Evolutionary conservation across 2,888 invertebrate genomes (phyloP).

Genomic region (Nomada hirtipes): DNA sequence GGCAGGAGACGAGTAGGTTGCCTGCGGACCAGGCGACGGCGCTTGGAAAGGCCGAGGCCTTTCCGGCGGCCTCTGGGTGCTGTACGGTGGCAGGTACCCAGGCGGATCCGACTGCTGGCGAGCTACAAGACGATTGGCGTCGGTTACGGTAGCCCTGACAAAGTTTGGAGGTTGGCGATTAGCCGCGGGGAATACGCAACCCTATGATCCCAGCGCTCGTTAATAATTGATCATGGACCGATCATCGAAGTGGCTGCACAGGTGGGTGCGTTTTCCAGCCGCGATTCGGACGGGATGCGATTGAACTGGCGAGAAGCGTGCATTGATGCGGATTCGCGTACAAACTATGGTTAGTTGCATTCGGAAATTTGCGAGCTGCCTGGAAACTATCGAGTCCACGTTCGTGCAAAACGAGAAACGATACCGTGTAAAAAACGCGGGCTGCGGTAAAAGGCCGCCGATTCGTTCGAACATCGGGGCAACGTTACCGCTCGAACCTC

Average conservation of each 20-base stretch:
- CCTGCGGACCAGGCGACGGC: constrained; percentile 77
- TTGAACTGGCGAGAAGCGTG: constrained; percentile 42
- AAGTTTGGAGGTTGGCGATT: background rate
- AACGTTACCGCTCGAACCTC: background rate
- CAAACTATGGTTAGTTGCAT: constrained; percentile 40
- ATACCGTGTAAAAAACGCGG: too few species aligned
- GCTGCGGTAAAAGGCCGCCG: constrained; percentile 33
- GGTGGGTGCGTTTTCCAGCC: background rate
- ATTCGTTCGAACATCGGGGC: constrained; percentile 56
- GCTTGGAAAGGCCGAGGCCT: constrained; percentile 90
- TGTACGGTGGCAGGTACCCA: constrained; percentile 87
- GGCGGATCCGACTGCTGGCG: constrained; percentile 85
- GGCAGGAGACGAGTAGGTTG: constrained; percentile 78
- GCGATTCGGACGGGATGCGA: too few species aligned
- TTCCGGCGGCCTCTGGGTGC: constrained; percentile 86
- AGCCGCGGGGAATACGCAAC: background rate
- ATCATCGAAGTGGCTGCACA: too few species aligned
- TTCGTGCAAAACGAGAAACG: too few species aligned
- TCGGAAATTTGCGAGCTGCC: background rate
- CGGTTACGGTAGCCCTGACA: constrained; percentile 1
- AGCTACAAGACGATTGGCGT: constrained; percentile 84
- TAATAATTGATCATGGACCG: too few species aligned
- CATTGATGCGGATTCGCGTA: constrained; percentile 36
- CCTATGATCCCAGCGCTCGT: background rate
- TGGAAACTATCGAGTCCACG: too few species aligned